phyloP scores from a whole-genome alignment of 1,140 invertebrate species.

The Phthorimaea operculella region DNA sequence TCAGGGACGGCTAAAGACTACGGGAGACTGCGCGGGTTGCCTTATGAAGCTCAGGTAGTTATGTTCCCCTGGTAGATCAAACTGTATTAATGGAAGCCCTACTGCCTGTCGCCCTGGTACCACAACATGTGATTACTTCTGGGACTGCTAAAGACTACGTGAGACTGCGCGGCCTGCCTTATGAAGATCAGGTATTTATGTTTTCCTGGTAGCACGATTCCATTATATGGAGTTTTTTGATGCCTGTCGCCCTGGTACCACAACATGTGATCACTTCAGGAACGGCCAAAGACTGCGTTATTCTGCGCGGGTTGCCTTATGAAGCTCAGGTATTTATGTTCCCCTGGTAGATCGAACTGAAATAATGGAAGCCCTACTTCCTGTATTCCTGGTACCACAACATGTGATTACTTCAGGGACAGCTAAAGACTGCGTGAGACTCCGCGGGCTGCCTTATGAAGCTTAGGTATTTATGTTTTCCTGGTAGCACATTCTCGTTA shows the following conservation, averaged over 20 bases:
- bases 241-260: slow-evolving; percentile 75
- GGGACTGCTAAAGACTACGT: too few species aligned
- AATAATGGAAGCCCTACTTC: slow-evolving; percentile 42
- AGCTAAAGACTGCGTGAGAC: too few species aligned
- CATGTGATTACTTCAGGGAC: slow-evolving; percentile 94
- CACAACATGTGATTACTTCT: slow-evolving; percentile 93
- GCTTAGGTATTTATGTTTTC: slow-evolving; percentile 74
- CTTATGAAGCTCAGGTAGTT: slow-evolving; percentile 85
- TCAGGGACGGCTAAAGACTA: too few species aligned
- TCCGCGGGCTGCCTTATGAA: slow-evolving; percentile 95
- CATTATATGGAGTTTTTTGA: too few species aligned
- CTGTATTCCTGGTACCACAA: slow-evolving; percentile 81
- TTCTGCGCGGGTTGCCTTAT: slow-evolving; percentile 95
- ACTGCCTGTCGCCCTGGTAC: slow-evolving; percentile 74
- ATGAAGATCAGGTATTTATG: slow-evolving; percentile 79
- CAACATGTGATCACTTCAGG: slow-evolving; percentile 97
- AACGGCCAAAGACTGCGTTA: too few species aligned
- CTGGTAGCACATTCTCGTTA: too few species aligned
- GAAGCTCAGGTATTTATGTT: slow-evolving; percentile 77
- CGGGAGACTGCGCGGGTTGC: too few species aligned
- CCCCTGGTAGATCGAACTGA: too few species aligned
- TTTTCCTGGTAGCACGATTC: too few species aligned
- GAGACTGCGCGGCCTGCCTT: slow-evolving; percentile 92
- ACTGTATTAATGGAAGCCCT: too few species aligned
- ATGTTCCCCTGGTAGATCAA: too few species aligned